phyloP scores from a whole-genome alignment of 92 coral and sea anemone species.

The Desmophyllum pertusum region DNA sequence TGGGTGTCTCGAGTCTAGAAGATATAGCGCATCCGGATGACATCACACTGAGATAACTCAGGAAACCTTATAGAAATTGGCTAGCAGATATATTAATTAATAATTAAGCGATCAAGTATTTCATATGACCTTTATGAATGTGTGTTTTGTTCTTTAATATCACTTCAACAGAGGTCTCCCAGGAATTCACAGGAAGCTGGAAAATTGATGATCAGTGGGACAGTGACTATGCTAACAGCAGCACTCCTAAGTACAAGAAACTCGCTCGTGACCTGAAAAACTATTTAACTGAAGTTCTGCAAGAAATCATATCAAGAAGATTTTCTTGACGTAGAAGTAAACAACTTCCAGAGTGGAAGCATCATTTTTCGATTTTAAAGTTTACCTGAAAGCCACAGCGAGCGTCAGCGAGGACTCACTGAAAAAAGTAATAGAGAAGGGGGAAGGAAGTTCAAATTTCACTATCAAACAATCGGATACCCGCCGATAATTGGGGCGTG shows the following conservation, averaged over 20 bases:
- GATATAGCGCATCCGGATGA: too few species aligned
- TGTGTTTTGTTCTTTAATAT: background rate
- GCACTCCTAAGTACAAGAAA: background rate
- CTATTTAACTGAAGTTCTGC: background rate
- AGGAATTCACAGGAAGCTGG: constrained; percentile 6
- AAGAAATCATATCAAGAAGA: background rate
- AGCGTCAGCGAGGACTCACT: background rate
- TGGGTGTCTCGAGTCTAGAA: too few species aligned
- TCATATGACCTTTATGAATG: background rate
- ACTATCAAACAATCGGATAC: too few species aligned
- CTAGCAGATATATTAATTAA: too few species aligned
- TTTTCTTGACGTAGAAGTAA: background rate
- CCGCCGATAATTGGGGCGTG: too few species aligned
- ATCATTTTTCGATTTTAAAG: constrained; percentile 26
- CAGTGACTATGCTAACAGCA: background rate
- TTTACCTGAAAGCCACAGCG: constrained; percentile 5
- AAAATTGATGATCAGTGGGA: background rate
- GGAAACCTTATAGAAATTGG: too few species aligned
- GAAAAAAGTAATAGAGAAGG: constrained; percentile 5
- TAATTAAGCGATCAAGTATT: too few species aligned
- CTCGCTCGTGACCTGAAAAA: background rate
- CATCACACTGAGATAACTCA: too few species aligned
- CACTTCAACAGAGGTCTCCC: background rate
- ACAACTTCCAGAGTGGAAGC: constrained; percentile 15
- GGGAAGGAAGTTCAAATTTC: constrained; percentile 6